These are phyloP conservation scores for Bos indicus DNA, from an alignment of 2,113 vertebrate genomes.

Conservation along the genomic window DNA sequence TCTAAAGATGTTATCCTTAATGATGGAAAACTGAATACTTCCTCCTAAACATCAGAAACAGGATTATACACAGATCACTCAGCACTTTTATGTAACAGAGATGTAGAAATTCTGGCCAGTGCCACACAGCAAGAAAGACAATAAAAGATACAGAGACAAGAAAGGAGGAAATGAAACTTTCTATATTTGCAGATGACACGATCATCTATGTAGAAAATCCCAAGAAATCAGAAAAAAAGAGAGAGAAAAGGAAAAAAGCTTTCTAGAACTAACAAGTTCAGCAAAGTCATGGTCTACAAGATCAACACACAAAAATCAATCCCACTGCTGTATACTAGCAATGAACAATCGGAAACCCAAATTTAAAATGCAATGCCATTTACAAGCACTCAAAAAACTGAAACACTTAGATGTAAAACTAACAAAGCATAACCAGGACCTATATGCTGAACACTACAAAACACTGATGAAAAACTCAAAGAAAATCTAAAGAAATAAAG, in stretches of 20 bases:
- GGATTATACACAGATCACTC: background rate
- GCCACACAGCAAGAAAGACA: background rate
- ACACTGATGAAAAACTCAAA: background rate
- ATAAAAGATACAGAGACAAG: background rate
- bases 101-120: background rate
- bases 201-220: background rate
- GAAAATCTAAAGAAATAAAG: background rate
- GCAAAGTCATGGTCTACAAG: background rate
- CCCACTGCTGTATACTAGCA: background rate
- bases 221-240: background rate
- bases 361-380: background rate
- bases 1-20: fast-evolving
- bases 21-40: background rate
- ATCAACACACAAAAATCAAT: background rate
- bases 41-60: background rate
- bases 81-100: background rate
- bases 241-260: background rate
- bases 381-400: background rate
- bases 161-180: background rate
- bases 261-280: background rate
- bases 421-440: background rate
- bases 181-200: background rate
- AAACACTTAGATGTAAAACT: background rate
- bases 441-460: background rate
- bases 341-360: background rate